Evolutionary conservation across 2,113 vertebrate species (phyloP).

Genomic region (Trichechus manatus): DNA sequence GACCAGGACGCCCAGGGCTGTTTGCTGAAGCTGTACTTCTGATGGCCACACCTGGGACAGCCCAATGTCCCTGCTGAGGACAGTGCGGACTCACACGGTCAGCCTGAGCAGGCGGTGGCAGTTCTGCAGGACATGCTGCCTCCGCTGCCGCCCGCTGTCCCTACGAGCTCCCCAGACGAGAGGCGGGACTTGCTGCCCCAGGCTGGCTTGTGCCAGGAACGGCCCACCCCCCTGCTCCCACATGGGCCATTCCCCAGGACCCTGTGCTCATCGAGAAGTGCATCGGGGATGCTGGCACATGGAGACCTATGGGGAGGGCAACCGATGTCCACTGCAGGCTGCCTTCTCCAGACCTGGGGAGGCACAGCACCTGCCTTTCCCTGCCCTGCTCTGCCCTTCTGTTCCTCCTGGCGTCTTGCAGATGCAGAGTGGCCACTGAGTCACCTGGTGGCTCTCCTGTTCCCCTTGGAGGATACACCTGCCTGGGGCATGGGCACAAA

Average conservation of each 20-base stretch:
- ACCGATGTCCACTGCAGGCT: neutral
- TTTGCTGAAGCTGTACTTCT: neutral
- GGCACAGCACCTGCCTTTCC: neutral
- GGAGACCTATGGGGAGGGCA: neutral
- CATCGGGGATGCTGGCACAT: neutral
- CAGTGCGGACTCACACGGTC: no score
- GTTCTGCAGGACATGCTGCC: neutral
- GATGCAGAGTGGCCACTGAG: neutral
- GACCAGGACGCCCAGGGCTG: accelerated
- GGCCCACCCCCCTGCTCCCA: neutral
- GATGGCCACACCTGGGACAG: neutral
- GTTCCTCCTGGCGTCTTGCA: neutral
- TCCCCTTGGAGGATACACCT: neutral
- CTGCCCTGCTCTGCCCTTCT: neutral
- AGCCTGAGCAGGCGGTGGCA: neutral
- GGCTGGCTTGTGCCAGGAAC: neutral
- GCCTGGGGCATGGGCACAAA: neutral
- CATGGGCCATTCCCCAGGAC: neutral
- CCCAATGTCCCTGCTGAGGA: neutral
- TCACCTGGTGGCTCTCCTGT: neutral
- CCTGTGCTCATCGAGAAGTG: neutral
- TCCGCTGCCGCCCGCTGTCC: neutral
- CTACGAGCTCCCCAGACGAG: neutral
- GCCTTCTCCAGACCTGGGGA: neutral
- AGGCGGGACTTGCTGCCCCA: accelerated